Evolutionary conservation across 2,888 invertebrate genomes (phyloP).

Genomic region (Hydriomena furcata): DNA sequence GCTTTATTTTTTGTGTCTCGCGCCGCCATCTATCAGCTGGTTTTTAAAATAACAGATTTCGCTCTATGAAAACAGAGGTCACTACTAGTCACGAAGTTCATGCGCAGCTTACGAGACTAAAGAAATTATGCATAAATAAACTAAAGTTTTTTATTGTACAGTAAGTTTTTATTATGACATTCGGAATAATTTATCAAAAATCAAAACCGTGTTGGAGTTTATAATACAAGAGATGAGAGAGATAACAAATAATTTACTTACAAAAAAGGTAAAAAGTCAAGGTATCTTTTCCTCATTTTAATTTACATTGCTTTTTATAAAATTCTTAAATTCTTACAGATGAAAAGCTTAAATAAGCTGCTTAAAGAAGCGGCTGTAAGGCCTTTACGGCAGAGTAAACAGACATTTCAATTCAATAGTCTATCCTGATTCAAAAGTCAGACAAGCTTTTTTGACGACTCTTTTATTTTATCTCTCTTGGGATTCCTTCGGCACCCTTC

Average conservation of each 20-base stretch:
- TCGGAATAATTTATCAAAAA: too few species aligned
- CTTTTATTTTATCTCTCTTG: background rate
- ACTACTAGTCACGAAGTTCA: conserved; percentile 21
- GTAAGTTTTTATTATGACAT: too few species aligned
- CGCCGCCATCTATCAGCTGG: conserved; percentile 26
- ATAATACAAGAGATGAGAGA: too few species aligned
- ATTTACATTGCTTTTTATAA: too few species aligned
- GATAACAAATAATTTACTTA: too few species aligned
- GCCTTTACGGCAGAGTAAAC: conserved; percentile 10
- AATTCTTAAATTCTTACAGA: background rate
- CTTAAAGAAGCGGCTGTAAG: background rate
- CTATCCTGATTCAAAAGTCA: conserved; percentile 9
- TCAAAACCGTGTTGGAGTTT: too few species aligned
- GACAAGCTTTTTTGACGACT: conserved; percentile 12
- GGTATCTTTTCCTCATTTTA: too few species aligned
- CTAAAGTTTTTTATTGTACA: too few species aligned
- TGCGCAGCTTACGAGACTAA: conserved; percentile 25
- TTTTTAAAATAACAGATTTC: conserved; percentile 17
- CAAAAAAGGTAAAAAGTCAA: too few species aligned
- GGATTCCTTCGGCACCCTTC: background rate
- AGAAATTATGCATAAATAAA: too few species aligned
- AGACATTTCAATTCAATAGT: conserved; percentile 21
- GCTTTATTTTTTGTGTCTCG: background rate
- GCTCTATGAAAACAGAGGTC: conserved; percentile 23
- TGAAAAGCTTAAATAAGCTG: background rate